These are phyloP conservation scores for Fringilla coelebs DNA, from an alignment of 2,797 vertebrate genomes.

Conservation along the genomic window DNA sequence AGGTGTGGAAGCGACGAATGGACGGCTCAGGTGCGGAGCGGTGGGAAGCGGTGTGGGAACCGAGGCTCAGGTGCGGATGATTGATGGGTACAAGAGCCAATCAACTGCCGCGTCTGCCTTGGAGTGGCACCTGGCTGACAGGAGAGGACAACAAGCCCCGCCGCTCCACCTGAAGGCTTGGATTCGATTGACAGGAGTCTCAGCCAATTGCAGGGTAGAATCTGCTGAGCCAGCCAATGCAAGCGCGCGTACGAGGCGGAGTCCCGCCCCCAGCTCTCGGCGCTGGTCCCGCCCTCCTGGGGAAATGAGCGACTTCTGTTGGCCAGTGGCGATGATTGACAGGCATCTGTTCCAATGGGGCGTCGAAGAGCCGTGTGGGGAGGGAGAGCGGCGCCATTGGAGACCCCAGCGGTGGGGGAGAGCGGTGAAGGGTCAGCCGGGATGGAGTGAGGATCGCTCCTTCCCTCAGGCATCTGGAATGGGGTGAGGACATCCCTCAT, in stretches of 20 bases:
- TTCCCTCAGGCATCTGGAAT: neutral
- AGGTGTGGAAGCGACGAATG: neutral
- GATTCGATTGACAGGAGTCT: fast-evolving
- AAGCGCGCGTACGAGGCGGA: fast-evolving
- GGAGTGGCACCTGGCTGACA: neutral
- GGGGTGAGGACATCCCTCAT: too few species aligned
- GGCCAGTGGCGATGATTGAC: fast-evolving
- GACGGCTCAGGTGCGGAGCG: neutral
- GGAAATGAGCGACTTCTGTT: fast-evolving
- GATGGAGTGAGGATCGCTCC: neutral
- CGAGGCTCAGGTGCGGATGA: neutral
- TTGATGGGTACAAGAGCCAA: neutral
- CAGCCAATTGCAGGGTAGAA: fast-evolving
- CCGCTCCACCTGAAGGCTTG: fast-evolving
- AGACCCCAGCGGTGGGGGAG: fast-evolving
- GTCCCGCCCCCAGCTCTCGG: fast-evolving
- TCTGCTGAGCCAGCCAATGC: neutral
- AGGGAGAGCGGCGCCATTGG: too few species aligned
- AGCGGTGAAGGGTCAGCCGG: neutral
- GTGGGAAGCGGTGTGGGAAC: neutral
- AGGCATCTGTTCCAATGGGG: fast-evolving
- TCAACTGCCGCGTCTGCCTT: fast-evolving
- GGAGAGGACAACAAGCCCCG: neutral
- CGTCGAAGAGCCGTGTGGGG: neutral
- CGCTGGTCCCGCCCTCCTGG: neutral